These are phyloP conservation scores for Spodoptera frugiperda DNA, from an alignment of 1,140 invertebrate genomes.

Conservation along the genomic window DNA sequence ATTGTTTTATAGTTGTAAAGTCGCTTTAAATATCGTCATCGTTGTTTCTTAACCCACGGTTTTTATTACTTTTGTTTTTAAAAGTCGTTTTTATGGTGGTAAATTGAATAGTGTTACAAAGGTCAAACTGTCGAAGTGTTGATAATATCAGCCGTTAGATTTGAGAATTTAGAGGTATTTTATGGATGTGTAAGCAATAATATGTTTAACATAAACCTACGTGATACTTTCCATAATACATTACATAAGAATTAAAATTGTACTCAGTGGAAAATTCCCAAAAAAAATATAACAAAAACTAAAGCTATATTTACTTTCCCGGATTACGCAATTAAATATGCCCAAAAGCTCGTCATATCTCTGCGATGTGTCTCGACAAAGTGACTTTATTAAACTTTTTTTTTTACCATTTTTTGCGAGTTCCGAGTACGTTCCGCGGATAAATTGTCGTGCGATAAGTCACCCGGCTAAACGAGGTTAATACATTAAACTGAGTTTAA, in stretches of 20 bases:
- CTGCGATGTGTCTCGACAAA: slow-evolving; percentile 61
- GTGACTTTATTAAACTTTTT: slow-evolving; percentile 79
- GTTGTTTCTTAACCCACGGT: background rate
- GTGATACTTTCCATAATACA: no score
- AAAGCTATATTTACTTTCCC: slow-evolving; percentile 30
- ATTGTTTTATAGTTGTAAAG: slow-evolving; percentile 5
- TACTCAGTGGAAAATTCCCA: background rate
- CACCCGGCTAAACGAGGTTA: slow-evolving; percentile 74
- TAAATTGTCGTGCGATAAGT: slow-evolving; percentile 79
- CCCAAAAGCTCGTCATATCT: slow-evolving; percentile 43
- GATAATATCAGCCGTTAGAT: no score
- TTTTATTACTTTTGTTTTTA: background rate
- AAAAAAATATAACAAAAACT: slow-evolving; percentile 30
- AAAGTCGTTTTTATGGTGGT: no score
- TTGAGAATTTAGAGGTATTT: no score
- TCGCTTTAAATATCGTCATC: background rate
- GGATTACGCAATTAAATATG: slow-evolving; percentile 36
- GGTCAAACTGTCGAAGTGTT: no score
- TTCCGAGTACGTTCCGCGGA: slow-evolving; percentile 61
- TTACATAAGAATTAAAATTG: no score
- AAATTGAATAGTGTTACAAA: no score
- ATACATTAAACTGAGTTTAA: slow-evolving; percentile 81
- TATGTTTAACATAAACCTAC: no score
- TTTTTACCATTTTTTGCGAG: slow-evolving; percentile 65
- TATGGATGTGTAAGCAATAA: no score